A percentile compares a stretch with the other conserved stretches of the same genome.
phyloP scores from a whole-genome alignment of 2,888 invertebrate genomes.

The Congeria kusceri region DNA sequence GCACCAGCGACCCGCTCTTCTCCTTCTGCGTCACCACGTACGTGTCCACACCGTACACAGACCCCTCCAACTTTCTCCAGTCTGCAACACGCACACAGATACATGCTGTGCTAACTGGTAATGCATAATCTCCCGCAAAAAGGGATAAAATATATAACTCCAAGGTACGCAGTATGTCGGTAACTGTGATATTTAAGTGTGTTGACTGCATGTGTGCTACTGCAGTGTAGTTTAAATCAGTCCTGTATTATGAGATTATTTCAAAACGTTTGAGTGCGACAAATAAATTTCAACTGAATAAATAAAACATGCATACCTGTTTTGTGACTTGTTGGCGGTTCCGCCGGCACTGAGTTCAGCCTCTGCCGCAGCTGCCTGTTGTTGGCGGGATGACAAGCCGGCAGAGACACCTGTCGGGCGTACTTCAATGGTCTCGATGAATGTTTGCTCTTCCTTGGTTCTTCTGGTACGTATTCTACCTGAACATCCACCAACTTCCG shows the following conservation, averaged over 20 bases:
- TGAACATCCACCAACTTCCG: conserved; percentile 73
- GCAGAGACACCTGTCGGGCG: conserved; percentile 62
- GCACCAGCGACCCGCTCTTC: conserved; percentile 63
- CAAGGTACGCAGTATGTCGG: no score
- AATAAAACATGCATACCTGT: conserved; percentile 18
- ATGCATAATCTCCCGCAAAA: neutral
- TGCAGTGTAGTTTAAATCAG: no score
- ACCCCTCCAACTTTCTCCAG: conserved; percentile 62
- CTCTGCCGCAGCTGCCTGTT: conserved; percentile 29
- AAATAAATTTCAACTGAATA: no score
- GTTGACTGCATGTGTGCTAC: no score
- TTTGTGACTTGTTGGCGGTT: conserved; percentile 21
- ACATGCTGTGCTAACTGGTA: neutral
- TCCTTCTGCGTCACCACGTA: conserved; percentile 72
- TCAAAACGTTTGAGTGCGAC: no score
- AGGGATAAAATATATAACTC: no score
- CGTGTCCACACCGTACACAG: conserved; percentile 74
- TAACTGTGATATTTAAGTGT: no score
- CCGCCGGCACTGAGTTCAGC: conserved; percentile 49
- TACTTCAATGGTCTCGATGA: conserved; percentile 23
- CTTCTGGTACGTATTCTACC: conserved; percentile 70
- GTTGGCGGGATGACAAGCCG: conserved; percentile 39
- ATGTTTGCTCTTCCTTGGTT: conserved; percentile 29
- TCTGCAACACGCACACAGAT: conserved; percentile 37
- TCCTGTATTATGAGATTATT: no score